Conservation (phyloP, 2,797 vertebrate species). For the Serranus cabrilla region DNA sequence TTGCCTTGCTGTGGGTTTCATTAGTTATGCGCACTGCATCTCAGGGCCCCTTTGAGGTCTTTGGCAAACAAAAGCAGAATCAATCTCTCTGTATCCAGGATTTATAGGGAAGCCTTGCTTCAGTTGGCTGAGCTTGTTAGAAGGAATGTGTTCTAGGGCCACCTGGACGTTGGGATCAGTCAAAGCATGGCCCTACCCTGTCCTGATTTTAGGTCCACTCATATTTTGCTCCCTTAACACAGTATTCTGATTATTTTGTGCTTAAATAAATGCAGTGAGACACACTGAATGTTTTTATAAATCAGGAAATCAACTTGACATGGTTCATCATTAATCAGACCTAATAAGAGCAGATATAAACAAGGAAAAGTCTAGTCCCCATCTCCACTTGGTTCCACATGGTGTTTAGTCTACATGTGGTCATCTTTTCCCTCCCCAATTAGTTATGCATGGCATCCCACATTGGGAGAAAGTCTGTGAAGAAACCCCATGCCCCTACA, state of each 20-base stretch:
- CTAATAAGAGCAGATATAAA: neutral
- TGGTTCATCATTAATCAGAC: conserved; percentile 2
- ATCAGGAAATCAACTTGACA: neutral
- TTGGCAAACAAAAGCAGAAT: conserved; percentile 69
- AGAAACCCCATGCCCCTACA: conserved; percentile 16
- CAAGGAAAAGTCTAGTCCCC: neutral
- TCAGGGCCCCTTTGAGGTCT: conserved; percentile 61
- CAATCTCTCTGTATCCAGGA: conserved; percentile 64
- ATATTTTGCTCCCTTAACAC: conserved; percentile 7
- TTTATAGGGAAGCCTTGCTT: conserved; percentile 66
- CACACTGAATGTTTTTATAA: neutral
- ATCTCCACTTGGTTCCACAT: neutral
- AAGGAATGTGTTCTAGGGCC: conserved; percentile 57
- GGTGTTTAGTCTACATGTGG: conserved; percentile 6
- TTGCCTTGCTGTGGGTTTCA: conserved; percentile 60
- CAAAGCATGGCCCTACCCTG: conserved; percentile 9
- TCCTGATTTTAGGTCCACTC: conserved; percentile 13
- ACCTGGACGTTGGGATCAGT: conserved; percentile 55
- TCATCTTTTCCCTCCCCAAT: conserved; percentile 20
- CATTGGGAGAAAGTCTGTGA: conserved; percentile 31
- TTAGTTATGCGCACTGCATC: conserved; percentile 74
- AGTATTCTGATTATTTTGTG: fast-evolving
- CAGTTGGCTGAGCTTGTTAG: conserved; percentile 33
- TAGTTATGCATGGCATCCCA: conserved; percentile 36
- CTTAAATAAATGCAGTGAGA: neutral